A percentile compares a stretch with the other conserved stretches of the same genome.
These are phyloP conservation scores for Mythimna loreyi DNA, from an alignment of 2,888 invertebrate genomes.

Conservation along the genomic window DNA sequence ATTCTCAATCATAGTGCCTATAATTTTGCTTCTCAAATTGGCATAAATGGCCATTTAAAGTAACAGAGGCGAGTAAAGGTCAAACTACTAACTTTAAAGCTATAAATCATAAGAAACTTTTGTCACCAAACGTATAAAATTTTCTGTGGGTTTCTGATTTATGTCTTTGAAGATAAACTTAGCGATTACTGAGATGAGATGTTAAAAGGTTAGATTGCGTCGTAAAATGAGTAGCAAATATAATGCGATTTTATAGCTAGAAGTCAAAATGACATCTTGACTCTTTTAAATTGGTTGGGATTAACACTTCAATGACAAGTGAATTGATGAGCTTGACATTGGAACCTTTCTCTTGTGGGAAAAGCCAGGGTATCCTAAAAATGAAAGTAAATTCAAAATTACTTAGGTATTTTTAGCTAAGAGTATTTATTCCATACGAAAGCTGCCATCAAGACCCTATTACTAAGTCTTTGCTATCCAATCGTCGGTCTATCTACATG, in stretches of 20 bases:
- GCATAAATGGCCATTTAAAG: constrained; percentile 46
- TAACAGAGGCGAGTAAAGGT: constrained; percentile 33
- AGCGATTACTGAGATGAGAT: neutral
- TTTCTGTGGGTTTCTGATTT: constrained; percentile 39
- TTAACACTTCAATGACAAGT: neutral
- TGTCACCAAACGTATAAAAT: constrained; percentile 39
- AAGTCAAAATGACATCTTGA: neutral
- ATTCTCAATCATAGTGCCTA: constrained; percentile 10
- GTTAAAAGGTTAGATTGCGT: constrained; percentile 4
- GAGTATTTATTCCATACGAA: too few relatives aligned
- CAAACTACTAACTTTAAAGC: constrained; percentile 18
- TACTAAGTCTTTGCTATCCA: too few relatives aligned
- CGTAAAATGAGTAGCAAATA: constrained; percentile 16
- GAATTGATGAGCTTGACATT: too few relatives aligned
- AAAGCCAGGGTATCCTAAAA: too few relatives aligned
- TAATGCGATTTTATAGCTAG: neutral
- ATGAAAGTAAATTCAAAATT: too few relatives aligned
- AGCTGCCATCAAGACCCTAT: too few relatives aligned
- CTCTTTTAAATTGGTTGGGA: neutral
- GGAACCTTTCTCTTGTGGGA: too few relatives aligned
- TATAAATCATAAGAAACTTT: constrained; percentile 36
- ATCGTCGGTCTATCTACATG: too few relatives aligned
- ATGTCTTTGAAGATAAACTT: constrained; percentile 6
- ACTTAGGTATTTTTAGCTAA: too few relatives aligned
- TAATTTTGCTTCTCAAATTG: constrained; percentile 35